Base-by-base conservation (phyloP, 2,113 vertebrate species). In the Hydropotes inermis region DNA sequence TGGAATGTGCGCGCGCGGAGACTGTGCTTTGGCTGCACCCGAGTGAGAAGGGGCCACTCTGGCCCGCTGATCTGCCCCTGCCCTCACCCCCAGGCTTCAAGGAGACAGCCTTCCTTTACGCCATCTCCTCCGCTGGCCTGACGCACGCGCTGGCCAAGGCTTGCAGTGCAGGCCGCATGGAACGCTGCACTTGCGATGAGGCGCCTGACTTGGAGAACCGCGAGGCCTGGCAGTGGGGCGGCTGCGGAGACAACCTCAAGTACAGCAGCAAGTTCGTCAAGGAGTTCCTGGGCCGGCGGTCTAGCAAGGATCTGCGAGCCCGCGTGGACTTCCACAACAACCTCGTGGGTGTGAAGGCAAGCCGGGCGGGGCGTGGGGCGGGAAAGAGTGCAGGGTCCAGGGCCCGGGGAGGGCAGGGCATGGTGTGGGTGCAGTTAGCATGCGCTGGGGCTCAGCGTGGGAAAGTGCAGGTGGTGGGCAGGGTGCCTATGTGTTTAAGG, bases 261-360 rank as follows among this genome's bases (percentile, higher is more conserved):
- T 99, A 99, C 97, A 99, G 99, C 99, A 99, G 99, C 99, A 99
- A 99, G 98, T 99, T 99, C 17, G 99, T 99, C 97, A 99, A 99
- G 98, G 99, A 99, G 98, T 99, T 99, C 99, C 98, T 99, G 97
- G 99, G 99, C 96, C 99, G 99, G 98, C 99, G 99, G 96, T 99
- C 99, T 23, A 99, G 99, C 99, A 99, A 99, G 97, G 99, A 99
- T 95, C 99, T 99, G 81, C 99, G 99, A 0, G 99, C 99, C 74
- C 99, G 99, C 0, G 99, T 99, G 98, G 99, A 99, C 98, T 99
- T 99, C 98, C 99, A 99, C 98, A 99, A 99, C 98, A 99, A 99
- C 97, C 99, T 99, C 1, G 99, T 99, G 98, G 99, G 99, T 96
- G 99, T 99, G 99, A 99, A 99, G 99, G 99, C 99, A 98, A 95